These are phyloP conservation scores for Rhogogaster chlorosoma DNA, from an alignment of 2,888 invertebrate species.

Conservation along the genomic window DNA sequence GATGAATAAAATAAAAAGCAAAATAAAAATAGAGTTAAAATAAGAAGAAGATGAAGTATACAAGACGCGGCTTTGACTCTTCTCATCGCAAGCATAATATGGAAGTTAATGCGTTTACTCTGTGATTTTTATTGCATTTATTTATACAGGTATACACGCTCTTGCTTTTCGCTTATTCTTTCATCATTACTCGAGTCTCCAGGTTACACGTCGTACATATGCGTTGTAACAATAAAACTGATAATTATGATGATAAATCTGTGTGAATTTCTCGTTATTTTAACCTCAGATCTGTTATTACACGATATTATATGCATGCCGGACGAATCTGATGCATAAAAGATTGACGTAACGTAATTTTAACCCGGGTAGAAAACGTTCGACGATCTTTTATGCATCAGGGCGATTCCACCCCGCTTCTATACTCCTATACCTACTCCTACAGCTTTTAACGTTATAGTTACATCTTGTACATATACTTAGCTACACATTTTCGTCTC, in stretches of 20 bases:
- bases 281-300: conserved; percentile 22
- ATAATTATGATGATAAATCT: not conserved
- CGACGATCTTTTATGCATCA: conserved; percentile 43
- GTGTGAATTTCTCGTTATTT: not conserved
- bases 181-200: too few relatives aligned
- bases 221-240: not conserved
- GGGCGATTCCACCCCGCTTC: not conserved
- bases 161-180: too few relatives aligned
- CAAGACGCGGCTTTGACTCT: not conserved
- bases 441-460: not conserved
- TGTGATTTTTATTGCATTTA: not conserved
- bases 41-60: not conserved
- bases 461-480: not conserved
- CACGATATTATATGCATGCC: conserved; percentile 22
- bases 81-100: not conserved
- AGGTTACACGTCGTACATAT: too few relatives aligned
- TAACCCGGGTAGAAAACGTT: conserved; percentile 2
- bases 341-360: conserved; percentile 35
- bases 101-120: not conserved
- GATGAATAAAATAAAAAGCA: not conserved
- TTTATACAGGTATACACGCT: too few relatives aligned
- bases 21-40: not conserved
- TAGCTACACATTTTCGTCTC: not conserved
- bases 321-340: conserved; percentile 43
- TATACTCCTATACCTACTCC: not conserved